Conservation (phyloP, 2,888 invertebrate species). For the Elegia similella region DNA sequence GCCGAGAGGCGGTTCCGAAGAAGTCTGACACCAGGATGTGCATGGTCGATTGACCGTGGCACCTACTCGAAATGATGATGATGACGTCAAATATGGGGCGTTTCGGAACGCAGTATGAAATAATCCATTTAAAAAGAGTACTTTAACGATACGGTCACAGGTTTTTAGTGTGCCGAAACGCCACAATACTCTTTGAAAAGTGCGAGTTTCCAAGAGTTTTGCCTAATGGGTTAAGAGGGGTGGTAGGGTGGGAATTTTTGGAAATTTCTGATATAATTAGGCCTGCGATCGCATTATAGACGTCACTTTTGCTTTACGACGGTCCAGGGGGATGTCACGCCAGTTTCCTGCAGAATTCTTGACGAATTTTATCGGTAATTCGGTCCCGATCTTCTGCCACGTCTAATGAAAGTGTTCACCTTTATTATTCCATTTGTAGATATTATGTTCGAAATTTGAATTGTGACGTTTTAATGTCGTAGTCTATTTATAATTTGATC, state of each 20-base stretch:
- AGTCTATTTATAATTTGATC: background rate
- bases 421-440: conserved; percentile 17
- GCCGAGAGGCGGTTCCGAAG: no score
- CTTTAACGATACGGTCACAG: no score
- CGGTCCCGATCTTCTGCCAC: conserved; percentile 13
- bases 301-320: conserved; percentile 74
- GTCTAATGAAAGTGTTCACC: conserved; percentile 18
- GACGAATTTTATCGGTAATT: conserved; percentile 19
- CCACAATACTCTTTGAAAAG: no score
- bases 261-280: conserved; percentile 74
- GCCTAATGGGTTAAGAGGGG: conserved; percentile 71
- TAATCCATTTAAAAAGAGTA: no score
- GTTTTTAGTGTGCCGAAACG: no score
- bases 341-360: conserved; percentile 13
- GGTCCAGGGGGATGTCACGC: conserved; percentile 48
- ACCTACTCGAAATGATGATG: no score
- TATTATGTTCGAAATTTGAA: conserved; percentile 5
- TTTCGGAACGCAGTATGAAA: no score
- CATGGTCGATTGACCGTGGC: no score
- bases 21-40: no score
- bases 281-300: conserved; percentile 69
- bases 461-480: conserved; percentile 4
- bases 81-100: no score
- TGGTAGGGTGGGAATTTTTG: conserved; percentile 61
- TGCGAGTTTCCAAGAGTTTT: conserved; percentile 58